A percentile compares a stretch with the other conserved stretches of the same genome.
Conservation (phyloP, 2,797 vertebrate genomes). For the Perodicticus potto region DNA sequence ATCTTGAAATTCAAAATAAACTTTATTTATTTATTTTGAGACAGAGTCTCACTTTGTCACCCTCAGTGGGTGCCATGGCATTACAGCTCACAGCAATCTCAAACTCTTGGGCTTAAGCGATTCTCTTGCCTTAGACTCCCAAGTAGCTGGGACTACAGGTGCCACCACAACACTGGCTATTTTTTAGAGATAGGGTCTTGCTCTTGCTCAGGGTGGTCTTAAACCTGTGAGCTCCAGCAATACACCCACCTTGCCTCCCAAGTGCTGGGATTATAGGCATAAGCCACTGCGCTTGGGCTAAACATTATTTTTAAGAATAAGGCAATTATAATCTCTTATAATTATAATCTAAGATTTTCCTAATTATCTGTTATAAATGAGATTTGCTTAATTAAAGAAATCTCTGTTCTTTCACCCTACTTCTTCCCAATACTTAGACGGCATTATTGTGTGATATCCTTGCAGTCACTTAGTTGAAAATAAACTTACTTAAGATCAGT, state of each 20-base stretch:
- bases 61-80: no score
- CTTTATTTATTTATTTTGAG: not conserved
- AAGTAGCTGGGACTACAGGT: no score
- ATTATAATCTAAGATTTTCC: not conserved
- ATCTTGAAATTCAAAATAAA: constrained; percentile 8
- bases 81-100: no score
- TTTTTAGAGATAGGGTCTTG: no score
- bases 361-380: not conserved
- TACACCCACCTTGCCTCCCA: no score
- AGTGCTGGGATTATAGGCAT: no score
- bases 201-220: no score
- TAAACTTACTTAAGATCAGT: not conserved
- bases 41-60: no score
- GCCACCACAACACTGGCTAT: no score
- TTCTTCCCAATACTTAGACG: not conserved
- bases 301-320: constrained; percentile 9
- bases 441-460: not conserved
- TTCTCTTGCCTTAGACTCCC: no score
- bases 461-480: not conserved
- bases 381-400: not conserved
- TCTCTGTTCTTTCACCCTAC: not conserved
- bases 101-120: no score
- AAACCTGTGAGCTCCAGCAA: no score
- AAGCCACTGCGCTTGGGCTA: not conserved
- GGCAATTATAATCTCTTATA: not conserved